Percentiles rank a stretch among this genome's conserved stretches.
Conservation (phyloP, 2,113 vertebrate species). For the Lynx canadensis region DNA sequence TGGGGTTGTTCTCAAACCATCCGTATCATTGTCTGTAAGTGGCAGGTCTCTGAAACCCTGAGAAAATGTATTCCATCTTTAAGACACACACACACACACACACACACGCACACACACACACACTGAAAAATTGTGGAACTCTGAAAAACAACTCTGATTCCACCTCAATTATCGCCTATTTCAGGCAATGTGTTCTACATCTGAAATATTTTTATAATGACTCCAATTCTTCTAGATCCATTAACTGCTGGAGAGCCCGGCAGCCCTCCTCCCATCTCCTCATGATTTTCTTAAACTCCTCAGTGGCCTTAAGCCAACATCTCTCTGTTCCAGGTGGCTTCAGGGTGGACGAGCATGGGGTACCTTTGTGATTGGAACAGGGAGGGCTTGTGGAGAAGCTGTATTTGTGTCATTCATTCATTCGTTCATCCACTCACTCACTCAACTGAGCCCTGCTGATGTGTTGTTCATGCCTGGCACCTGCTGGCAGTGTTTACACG, state of each 20-base stretch:
- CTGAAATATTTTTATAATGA: not conserved
- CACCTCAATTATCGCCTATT: not conserved
- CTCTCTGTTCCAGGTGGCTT: not conserved
- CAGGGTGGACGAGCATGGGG: not conserved
- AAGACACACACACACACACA: not conserved
- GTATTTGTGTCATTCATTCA: not conserved
- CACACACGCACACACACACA: not conserved
- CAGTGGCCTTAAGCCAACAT: not conserved
- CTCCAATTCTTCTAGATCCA: not conserved
- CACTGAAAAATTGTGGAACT: not conserved
- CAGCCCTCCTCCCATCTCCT: not conserved
- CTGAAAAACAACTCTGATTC: not conserved
- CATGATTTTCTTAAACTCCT: not conserved
- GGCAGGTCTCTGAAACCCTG: not conserved
- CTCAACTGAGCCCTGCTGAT: not conserved
- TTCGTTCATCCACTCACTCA: not conserved
- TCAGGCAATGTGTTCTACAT: not conserved
- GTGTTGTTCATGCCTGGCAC: rapidly evolving
- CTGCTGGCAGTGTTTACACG: rapidly evolving
- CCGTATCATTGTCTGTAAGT: not conserved
- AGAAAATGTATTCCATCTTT: not conserved
- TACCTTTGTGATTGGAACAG: not conserved
- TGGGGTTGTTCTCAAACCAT: not conserved
- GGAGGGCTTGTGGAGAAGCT: not conserved
- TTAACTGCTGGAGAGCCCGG: not conserved